These are phyloP conservation scores for Crotalus horridus DNA, from an alignment of 2,113 vertebrate genomes.

Conservation along the genomic window DNA sequence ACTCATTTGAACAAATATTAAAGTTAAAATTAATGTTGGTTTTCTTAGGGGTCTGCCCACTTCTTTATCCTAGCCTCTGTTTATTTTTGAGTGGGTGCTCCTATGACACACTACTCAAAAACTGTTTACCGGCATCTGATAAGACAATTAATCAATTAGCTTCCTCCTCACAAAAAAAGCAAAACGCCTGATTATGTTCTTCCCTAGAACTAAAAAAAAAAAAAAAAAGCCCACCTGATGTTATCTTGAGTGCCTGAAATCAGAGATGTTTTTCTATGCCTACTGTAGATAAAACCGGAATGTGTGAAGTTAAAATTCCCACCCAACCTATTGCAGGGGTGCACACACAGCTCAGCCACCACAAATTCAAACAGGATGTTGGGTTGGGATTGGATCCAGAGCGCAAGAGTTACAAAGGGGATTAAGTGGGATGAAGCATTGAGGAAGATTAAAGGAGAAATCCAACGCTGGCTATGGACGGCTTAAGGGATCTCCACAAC, in stretches of 20 bases:
- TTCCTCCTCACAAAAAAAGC: background rate
- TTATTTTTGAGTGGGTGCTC: background rate
- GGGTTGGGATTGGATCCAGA: background rate
- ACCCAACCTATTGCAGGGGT: background rate
- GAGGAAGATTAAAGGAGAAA: background rate
- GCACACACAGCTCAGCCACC: background rate
- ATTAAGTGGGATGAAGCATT: background rate
- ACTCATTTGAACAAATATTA: background rate
- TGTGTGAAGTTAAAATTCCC: background rate
- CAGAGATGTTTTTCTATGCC: background rate
- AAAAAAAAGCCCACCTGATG: background rate
- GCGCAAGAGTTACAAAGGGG: background rate
- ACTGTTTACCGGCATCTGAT: background rate
- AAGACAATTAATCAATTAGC: background rate
- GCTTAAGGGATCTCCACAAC: background rate
- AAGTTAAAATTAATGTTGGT: background rate
- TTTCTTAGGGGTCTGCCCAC: background rate
- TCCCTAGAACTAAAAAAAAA: background rate
- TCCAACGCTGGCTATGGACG: background rate
- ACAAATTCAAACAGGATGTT: constrained; percentile 9
- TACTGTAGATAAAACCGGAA: background rate
- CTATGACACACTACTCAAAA: background rate
- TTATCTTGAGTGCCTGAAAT: background rate
- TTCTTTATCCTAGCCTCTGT: background rate
- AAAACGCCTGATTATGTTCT: background rate